Percentiles rank a stretch among this genome's conserved stretches.
Evolutionary conservation across 2,888 invertebrate genomes (phyloP).

Genomic region (Trissolcus japonicus): DNA sequence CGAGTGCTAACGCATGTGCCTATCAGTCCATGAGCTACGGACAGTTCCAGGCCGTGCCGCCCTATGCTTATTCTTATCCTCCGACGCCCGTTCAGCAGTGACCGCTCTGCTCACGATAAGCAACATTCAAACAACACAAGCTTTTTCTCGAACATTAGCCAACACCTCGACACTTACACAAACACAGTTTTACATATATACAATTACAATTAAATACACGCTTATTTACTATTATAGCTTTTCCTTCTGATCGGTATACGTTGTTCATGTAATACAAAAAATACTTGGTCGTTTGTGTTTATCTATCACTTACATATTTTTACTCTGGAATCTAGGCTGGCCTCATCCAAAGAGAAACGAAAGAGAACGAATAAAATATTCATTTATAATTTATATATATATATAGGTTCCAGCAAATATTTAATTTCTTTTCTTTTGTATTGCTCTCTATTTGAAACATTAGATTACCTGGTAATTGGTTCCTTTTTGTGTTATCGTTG

Average conservation of each 20-base stretch:
- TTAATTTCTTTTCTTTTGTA: not conserved
- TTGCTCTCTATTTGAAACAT: too few relatives aligned
- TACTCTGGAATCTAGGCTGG: slow-evolving; percentile 57
- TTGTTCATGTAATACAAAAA: slow-evolving; percentile 60
- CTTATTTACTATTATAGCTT: slow-evolving; percentile 50
- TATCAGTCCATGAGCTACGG: slow-evolving; percentile 82
- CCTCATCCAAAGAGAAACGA: not conserved
- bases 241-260: slow-evolving; percentile 55
- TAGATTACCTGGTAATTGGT: not conserved
- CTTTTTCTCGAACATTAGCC: slow-evolving; percentile 48
- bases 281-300: slow-evolving; percentile 59
- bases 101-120: slow-evolving; percentile 66
- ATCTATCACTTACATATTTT: slow-evolving; percentile 57
- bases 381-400: slow-evolving; percentile 14
- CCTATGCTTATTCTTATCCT: slow-evolving; percentile 81
- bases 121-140: slow-evolving; percentile 25
- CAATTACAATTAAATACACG: slow-evolving; percentile 11
- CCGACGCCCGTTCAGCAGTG: slow-evolving; percentile 87
- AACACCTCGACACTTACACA: slow-evolving; percentile 12
- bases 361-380: too few relatives aligned
- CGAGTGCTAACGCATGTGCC: slow-evolving; percentile 79
- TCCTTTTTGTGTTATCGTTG: not conserved
- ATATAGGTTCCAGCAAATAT: not conserved
- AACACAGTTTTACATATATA: slow-evolving; percentile 22
- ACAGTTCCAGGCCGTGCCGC: slow-evolving; percentile 83